These are phyloP conservation scores for Pangasianodon gigas DNA, from an alignment of 2,113 vertebrate species.

Conservation along the genomic window DNA sequence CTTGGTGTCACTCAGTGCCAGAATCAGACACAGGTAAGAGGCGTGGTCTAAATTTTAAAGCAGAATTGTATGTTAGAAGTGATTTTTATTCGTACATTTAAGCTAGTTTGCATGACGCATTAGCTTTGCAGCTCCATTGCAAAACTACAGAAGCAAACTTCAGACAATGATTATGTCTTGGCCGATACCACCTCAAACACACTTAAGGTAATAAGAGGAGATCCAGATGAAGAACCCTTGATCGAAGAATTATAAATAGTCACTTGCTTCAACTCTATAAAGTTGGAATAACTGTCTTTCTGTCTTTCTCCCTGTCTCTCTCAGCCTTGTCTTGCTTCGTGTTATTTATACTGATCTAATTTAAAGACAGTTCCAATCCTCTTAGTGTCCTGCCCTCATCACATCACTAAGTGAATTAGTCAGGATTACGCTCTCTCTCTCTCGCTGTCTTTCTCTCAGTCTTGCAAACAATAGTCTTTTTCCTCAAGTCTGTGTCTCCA, in stretches of 20 bases:
- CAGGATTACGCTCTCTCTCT: conserved; percentile 73
- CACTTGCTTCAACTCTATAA: not conserved
- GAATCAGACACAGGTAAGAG: not conserved
- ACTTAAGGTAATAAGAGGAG: not conserved
- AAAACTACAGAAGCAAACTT: not conserved
- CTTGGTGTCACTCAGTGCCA: not conserved
- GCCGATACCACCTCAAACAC: not conserved
- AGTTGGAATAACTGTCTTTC: not conserved
- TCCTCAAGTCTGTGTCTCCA: conserved; percentile 19
- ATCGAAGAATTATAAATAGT: not conserved
- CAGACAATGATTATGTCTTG: not conserved
- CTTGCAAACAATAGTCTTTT: conserved; percentile 6
- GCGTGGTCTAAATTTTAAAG: not conserved
- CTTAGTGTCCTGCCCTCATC: conserved; percentile 79
- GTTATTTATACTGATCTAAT: conserved; percentile 86
- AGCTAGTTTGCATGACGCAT: not conserved
- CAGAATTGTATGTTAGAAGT: not conserved
- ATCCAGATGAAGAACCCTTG: not conserved
- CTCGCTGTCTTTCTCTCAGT: not conserved
- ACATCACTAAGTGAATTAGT: conserved; percentile 83
- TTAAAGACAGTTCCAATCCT: conserved; percentile 84
- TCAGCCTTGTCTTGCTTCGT: conserved; percentile 63
- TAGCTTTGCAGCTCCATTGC: not conserved
- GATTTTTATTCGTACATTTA: not conserved
- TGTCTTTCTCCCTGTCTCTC: not conserved